phyloP scores from a whole-genome alignment of 2,888 invertebrate genomes.

The Caenorhabditis sp. region DNA sequence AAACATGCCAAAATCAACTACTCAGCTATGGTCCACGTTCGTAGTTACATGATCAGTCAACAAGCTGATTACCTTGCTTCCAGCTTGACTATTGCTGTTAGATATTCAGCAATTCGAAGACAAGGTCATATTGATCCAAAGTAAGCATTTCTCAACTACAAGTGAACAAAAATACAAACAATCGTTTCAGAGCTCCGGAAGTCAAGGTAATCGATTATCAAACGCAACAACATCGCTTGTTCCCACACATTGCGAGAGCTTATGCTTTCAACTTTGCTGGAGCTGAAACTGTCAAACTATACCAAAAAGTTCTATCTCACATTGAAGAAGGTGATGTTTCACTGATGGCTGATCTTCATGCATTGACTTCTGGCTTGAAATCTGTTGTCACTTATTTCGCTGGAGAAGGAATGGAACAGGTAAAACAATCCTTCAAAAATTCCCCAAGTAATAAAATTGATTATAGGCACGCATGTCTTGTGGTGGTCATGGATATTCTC shows the following conservation, averaged over 20 bases:
- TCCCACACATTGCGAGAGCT: conserved; percentile 80
- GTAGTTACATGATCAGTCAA: conserved; percentile 43
- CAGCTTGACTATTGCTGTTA: conserved; percentile 85
- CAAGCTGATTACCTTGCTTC: conserved; percentile 80
- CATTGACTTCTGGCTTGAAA: conserved; percentile 89
- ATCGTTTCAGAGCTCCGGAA: conserved; percentile 77
- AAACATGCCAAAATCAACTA: conserved; percentile 85
- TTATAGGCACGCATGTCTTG: conserved; percentile 81
- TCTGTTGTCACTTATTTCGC: conserved; percentile 81
- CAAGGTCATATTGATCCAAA: conserved; percentile 86
- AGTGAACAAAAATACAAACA: too few species aligned
- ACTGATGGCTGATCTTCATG: conserved; percentile 80
- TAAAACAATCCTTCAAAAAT: neutral
- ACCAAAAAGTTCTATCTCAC: conserved; percentile 29
- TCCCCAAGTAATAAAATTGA: neutral
- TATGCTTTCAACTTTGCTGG: conserved; percentile 81
- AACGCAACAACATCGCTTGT: conserved; percentile 90
- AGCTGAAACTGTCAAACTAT: conserved; percentile 32
- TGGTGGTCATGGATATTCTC: conserved; percentile 89
- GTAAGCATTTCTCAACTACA: too few species aligned
- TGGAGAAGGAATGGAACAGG: conserved; percentile 79
- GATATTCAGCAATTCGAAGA: conserved; percentile 88
- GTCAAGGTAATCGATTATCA: conserved; percentile 91
- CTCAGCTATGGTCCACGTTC: conserved; percentile 83
- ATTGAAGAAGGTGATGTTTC: conserved; percentile 33